Evolutionary conservation across 2,888 invertebrate species (phyloP).

Genomic region (Drosophila sordidapex): DNA sequence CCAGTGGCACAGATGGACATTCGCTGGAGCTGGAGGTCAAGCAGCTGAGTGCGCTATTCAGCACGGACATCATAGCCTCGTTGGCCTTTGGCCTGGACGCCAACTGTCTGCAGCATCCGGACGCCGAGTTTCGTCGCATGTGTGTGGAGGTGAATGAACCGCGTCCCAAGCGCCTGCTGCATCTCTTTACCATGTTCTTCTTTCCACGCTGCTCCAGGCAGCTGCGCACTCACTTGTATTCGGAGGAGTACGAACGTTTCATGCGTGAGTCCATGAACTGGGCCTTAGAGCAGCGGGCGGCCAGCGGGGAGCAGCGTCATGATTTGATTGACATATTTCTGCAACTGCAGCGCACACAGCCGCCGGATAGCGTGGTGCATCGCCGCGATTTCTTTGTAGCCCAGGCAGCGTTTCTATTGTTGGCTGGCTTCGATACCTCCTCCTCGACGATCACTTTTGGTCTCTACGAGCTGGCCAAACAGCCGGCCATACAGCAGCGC

Average conservation of each 20-base stretch:
- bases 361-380: conserved; percentile 57
- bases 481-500: conserved; percentile 82
- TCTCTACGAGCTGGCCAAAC: conserved; percentile 83
- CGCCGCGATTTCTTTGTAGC: conserved; percentile 78
- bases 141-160: conserved; percentile 84
- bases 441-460: conserved; percentile 85
- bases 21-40: conserved; percentile 72
- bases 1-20: not conserved
- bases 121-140: conserved; percentile 83
- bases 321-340: conserved; percentile 86
- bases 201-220: conserved; percentile 80
- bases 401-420: conserved; percentile 80
- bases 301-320: conserved; percentile 82
- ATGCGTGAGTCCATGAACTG: conserved; percentile 83
- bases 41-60: conserved; percentile 80
- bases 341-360: conserved; percentile 79
- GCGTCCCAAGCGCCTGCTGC: conserved; percentile 77
- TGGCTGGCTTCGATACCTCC: conserved; percentile 82
- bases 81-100: conserved; percentile 85
- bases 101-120: conserved; percentile 84
- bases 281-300: conserved; percentile 83
- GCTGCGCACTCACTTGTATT: conserved; percentile 77
- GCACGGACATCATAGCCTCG: conserved; percentile 85
- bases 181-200: conserved; percentile 84
- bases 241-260: conserved; percentile 79